Evolutionary conservation across 2,797 vertebrate species (phyloP).

Genomic region (Microctenopoma stevenorrisi): DNA sequence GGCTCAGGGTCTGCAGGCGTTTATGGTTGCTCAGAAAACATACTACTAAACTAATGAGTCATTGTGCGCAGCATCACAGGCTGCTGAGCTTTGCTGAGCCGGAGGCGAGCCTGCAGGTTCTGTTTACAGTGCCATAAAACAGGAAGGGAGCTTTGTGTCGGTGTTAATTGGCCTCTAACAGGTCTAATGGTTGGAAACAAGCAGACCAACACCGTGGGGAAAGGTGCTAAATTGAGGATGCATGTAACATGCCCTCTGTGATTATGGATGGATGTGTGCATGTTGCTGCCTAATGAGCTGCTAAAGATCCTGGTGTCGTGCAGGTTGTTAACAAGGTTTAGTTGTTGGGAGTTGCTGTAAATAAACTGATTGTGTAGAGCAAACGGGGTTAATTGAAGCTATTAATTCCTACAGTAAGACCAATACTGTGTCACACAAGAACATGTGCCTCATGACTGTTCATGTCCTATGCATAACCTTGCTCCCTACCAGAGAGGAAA

Average conservation of each 20-base stretch:
- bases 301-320: slow-evolving; percentile 45
- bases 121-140: slow-evolving; percentile 79
- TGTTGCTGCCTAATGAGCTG: slow-evolving; percentile 60
- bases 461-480: too few relatives aligned
- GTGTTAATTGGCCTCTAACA: slow-evolving; percentile 82
- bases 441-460: slow-evolving; percentile 9
- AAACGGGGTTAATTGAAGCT: slow-evolving; percentile 48
- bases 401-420: slow-evolving; percentile 6
- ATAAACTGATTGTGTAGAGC: slow-evolving; percentile 30
- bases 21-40: slow-evolving; percentile 13
- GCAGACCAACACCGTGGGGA: slow-evolving; percentile 56
- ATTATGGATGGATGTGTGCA: slow-evolving; percentile 33
- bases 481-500: too few relatives aligned
- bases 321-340: slow-evolving; percentile 47
- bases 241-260: slow-evolving; percentile 42
- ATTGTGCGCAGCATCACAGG: slow-evolving; percentile 39
- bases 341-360: slow-evolving; percentile 32
- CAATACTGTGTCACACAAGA: slow-evolving; percentile 7
- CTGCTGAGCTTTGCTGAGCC: slow-evolving; percentile 37
- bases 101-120: slow-evolving; percentile 60
- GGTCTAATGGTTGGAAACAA: slow-evolving; percentile 74
- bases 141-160: slow-evolving; percentile 75
- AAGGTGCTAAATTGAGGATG: slow-evolving; percentile 70
- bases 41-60: slow-evolving; percentile 46
- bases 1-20: slow-evolving; percentile 11